These are phyloP conservation scores for Punctoribates punctum DNA, from an alignment of 2,888 invertebrate species.

Conservation along the genomic window DNA sequence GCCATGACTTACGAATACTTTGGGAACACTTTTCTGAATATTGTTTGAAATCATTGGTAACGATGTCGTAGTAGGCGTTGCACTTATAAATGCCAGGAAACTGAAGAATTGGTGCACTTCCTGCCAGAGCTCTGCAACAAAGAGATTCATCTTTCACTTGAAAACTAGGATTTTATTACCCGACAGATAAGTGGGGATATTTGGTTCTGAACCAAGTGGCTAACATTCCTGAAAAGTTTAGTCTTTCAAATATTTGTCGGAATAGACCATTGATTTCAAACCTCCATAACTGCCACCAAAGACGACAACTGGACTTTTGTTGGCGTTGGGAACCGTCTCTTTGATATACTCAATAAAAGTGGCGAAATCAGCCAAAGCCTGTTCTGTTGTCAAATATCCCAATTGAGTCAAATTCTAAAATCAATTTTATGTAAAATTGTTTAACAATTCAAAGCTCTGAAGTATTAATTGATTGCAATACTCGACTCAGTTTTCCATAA, in stretches of 20 bases:
- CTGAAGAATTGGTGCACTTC: constrained; percentile 86
- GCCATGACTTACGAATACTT: constrained; percentile 75
- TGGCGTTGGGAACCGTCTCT: constrained; percentile 53
- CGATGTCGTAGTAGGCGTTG: constrained; percentile 69
- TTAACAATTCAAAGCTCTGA: too few species aligned
- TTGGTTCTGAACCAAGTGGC: constrained; percentile 93
- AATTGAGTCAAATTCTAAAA: constrained; percentile 61
- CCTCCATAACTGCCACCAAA: constrained; percentile 82
- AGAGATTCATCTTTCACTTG: constrained; percentile 41
- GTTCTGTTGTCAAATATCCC: constrained; percentile 80
- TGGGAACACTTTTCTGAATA: constrained; percentile 63
- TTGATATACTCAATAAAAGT: constrained; percentile 69
- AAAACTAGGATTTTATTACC: constrained; percentile 59
- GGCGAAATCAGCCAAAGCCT: constrained; percentile 91
- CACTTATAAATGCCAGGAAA: constrained; percentile 76
- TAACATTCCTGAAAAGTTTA: constrained; percentile 78
- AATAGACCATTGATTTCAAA: too few species aligned
- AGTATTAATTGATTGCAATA: background rate
- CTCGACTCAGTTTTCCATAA: constrained; percentile 63
- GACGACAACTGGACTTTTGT: constrained; percentile 73
- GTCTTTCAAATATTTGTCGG: too few species aligned
- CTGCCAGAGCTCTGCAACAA: constrained; percentile 71
- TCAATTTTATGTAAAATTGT: constrained; percentile 7
- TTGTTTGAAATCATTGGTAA: constrained; percentile 69
- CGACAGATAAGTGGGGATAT: constrained; percentile 81